A percentile compares a stretch with the other conserved stretches of the same genome.
Evolutionary conservation across 2,888 invertebrate species (phyloP).

Genomic region (Trachelus stipa): DNA sequence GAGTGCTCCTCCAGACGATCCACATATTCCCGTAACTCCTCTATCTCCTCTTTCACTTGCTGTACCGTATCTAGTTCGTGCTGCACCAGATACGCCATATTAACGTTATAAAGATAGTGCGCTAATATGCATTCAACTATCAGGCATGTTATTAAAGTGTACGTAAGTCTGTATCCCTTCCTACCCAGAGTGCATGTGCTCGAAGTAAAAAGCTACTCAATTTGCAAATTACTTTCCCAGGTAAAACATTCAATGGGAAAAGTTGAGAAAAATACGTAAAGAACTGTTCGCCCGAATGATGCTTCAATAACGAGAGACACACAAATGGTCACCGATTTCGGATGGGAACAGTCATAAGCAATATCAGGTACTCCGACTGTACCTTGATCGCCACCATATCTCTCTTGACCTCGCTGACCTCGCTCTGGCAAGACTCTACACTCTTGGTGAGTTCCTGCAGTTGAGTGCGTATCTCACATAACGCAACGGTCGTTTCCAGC

Average conservation of each 20-base stretch:
- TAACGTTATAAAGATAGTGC: slow-evolving; percentile 17
- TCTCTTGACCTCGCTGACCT: slow-evolving; percentile 92
- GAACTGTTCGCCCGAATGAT: neutral
- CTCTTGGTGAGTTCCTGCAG: slow-evolving; percentile 94
- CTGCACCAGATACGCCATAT: slow-evolving; percentile 46
- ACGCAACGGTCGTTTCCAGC: slow-evolving; percentile 92
- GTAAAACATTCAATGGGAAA: neutral
- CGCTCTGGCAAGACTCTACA: slow-evolving; percentile 94
- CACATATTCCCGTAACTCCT: slow-evolving; percentile 91
- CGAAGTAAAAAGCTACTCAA: neutral
- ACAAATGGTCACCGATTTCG: neutral
- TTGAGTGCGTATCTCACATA: slow-evolving; percentile 93
- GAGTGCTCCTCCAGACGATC: slow-evolving; percentile 93
- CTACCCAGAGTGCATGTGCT: neutral
- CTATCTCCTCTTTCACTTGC: slow-evolving; percentile 95
- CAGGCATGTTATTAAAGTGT: neutral
- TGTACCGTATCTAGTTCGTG: slow-evolving; percentile 94
- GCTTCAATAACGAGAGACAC: neutral
- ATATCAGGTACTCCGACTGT: slow-evolving; percentile 28
- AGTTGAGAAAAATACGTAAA: neutral
- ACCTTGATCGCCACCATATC: slow-evolving; percentile 94
- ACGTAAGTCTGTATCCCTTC: neutral
- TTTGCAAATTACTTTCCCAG: neutral
- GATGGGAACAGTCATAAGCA: neutral
- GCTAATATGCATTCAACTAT: neutral